phyloP scores from a whole-genome alignment of 2,888 invertebrate genomes.

The Esperia sulphurella region DNA sequence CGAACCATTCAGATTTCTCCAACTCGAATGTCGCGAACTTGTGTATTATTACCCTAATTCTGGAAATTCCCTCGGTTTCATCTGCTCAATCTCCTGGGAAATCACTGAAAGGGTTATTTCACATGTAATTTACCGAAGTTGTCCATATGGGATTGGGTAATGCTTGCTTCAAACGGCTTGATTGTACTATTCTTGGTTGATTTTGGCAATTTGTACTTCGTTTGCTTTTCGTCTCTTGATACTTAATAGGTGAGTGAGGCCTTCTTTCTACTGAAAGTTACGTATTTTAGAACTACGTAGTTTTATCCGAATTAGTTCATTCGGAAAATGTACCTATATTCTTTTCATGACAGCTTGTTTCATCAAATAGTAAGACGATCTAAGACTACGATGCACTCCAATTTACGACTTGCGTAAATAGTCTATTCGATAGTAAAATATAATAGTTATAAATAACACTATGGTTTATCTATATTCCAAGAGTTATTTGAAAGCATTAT shows the following conservation, averaged over 20 bases:
- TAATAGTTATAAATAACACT: too few species aligned
- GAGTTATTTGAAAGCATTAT: not conserved
- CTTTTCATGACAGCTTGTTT: too few species aligned
- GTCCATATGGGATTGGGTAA: constrained; percentile 14
- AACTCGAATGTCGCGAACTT: constrained; percentile 13
- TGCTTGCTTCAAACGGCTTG: constrained; percentile 1
- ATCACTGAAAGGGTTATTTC: constrained; percentile 36
- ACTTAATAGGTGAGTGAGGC: not conserved
- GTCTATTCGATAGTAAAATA: too few species aligned
- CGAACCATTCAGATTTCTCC: not conserved
- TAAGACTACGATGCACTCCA: too few species aligned
- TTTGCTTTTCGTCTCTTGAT: not conserved
- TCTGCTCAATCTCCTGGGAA: constrained; percentile 32
- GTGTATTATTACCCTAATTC: constrained; percentile 20
- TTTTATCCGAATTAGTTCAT: too few species aligned
- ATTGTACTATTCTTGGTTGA: not conserved
- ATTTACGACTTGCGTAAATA: too few species aligned
- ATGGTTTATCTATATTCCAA: not conserved
- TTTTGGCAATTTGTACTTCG: not conserved
- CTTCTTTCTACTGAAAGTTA: too few species aligned
- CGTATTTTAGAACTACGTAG: too few species aligned
- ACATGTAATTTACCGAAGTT: constrained; percentile 25
- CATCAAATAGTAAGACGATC: too few species aligned
- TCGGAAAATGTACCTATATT: too few species aligned
- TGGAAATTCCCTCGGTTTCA: constrained; percentile 23